A percentile compares a stretch with the other conserved stretches of the same genome.
Conservation (phyloP, 2,113 vertebrate species). For the Speoplatyrhinus poulsoni region DNA sequence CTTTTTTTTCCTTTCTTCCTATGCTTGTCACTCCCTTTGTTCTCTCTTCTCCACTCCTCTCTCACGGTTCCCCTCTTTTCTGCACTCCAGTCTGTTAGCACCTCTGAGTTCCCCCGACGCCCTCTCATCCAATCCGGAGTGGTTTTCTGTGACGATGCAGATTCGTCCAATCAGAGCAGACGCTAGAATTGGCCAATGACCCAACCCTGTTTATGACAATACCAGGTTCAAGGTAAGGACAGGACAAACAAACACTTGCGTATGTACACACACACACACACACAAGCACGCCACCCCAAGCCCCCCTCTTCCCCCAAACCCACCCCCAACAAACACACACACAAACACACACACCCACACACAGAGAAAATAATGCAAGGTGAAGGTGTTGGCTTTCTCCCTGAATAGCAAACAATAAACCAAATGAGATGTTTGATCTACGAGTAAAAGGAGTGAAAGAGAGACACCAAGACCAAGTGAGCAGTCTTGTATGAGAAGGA, state of each 20-base stretch:
- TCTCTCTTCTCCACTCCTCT: neutral
- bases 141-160: neutral
- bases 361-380: conserved; percentile 7
- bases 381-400: conserved; percentile 23
- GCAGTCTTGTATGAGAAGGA: neutral
- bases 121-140: conserved; percentile 18
- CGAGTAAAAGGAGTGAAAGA: conserved; percentile 16
- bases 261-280: neutral
- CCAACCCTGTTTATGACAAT: conserved; percentile 4
- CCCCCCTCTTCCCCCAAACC: conserved; percentile 13
- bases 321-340: conserved; percentile 18
- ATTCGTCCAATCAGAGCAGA: conserved; percentile 10
- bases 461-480: neutral
- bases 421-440: conserved; percentile 35
- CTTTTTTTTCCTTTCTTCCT: neutral
- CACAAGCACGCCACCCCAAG: neutral
- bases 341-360: conserved; percentile 23
- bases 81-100: conserved; percentile 2
- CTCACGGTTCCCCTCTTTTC: neutral
- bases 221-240: conserved; percentile 3
- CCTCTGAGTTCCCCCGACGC: neutral
- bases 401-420: conserved; percentile 23
- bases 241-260: neutral
- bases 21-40: too few relatives aligned
- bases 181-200: conserved; percentile 2